Conservation (phyloP, 2,113 vertebrate genomes). For the Corydoras maculifer region DNA sequence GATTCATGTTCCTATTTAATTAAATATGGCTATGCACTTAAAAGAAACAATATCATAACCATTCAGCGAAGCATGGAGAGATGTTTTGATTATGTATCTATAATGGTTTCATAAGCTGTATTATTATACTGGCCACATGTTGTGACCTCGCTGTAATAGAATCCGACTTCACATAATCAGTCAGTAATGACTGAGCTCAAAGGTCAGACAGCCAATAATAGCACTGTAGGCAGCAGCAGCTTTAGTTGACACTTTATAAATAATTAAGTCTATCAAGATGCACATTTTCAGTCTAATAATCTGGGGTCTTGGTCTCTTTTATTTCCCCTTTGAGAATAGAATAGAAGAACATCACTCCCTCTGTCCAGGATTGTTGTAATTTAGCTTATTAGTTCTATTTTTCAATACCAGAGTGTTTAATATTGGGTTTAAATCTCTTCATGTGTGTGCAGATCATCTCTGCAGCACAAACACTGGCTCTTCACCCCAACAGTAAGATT, state of each 20-base stretch:
- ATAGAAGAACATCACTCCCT: no score
- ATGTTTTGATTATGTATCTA: slow-evolving; percentile 12
- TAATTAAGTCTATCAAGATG: no score
- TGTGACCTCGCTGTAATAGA: background rate
- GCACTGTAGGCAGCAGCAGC: slow-evolving; percentile 7
- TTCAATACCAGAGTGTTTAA: no score
- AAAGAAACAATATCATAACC: background rate
- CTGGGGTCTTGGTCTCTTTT: no score
- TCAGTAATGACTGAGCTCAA: slow-evolving; percentile 57
- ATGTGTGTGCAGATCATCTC: slow-evolving; percentile 81
- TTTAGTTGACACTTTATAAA: background rate
- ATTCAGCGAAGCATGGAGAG: background rate
- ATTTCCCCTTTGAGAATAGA: no score
- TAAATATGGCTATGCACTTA: background rate
- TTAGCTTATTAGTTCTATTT: no score
- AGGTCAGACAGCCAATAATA: slow-evolving; percentile 60
- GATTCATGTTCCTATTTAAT: background rate
- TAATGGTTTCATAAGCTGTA: slow-evolving; percentile 23
- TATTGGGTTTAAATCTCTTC: background rate
- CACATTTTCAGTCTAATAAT: no score
- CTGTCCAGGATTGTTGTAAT: no score
- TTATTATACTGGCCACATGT: slow-evolving; percentile 16
- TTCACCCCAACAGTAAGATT: slow-evolving; percentile 96
- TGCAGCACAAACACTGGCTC: slow-evolving; percentile 88
- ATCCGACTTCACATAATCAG: slow-evolving; percentile 44